Percentiles rank a stretch among this genome's conserved stretches.
phyloP scores from a whole-genome alignment of 1,140 invertebrate genomes.

The Anthonomus grandis region DNA sequence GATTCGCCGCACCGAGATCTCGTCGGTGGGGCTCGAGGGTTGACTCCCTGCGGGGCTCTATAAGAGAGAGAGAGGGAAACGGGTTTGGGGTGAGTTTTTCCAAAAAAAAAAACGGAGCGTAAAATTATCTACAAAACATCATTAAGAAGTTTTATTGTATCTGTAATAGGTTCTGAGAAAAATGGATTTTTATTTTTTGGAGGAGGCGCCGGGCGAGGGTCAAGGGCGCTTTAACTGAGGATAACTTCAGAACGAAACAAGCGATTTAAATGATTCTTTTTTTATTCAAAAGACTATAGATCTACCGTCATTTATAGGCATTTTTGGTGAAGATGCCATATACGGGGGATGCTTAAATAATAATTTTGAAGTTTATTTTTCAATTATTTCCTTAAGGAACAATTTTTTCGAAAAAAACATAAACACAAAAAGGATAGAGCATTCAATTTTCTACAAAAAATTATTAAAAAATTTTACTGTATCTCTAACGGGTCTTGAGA shows the following conservation, averaged over 20 bases:
- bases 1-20: conserved; percentile 57
- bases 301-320: too few species aligned
- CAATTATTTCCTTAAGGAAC: too few species aligned
- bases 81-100: not conserved
- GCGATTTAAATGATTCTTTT: too few species aligned
- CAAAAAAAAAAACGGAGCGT: too few species aligned
- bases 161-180: conserved; percentile 1
- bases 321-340: too few species aligned
- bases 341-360: too few species aligned
- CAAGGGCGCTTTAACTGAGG: too few species aligned
- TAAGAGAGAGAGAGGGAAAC: conserved; percentile 27
- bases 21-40: conserved; percentile 50
- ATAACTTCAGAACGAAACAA: too few species aligned
- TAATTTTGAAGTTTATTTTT: too few species aligned
- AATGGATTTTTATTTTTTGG: not conserved
- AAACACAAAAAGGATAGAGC: too few species aligned
- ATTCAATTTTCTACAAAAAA: not conserved
- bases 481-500: not conserved
- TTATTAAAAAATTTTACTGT: not conserved
- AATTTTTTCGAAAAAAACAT: too few species aligned
- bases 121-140: not conserved
- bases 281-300: too few species aligned
- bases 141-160: not conserved
- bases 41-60: conserved; percentile 43
- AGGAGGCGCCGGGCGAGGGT: not conserved